Conservation (phyloP, 2,113 vertebrate species). For the Cnemophilus loriae region DNA sequence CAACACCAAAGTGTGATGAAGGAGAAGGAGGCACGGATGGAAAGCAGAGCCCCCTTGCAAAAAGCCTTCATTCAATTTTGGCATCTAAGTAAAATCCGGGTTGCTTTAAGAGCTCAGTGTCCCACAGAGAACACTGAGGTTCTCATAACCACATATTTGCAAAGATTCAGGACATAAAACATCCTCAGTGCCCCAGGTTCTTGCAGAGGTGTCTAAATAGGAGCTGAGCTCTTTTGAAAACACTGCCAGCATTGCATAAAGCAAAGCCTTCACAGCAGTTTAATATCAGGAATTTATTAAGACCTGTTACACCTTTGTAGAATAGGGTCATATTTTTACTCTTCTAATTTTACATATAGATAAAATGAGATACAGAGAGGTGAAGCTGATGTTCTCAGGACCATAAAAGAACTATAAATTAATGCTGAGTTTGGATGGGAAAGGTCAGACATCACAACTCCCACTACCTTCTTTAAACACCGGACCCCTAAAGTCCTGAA, state of each 20-base stretch:
- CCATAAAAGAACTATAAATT: constrained; percentile 37
- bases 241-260: not conserved
- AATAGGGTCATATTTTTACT: constrained; percentile 45
- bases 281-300: constrained; percentile 47
- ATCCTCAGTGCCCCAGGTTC: not conserved
- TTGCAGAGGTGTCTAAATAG: constrained; percentile 25
- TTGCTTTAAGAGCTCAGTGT: not conserved
- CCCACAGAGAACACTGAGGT: not conserved
- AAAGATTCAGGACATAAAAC: not conserved
- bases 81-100: not conserved
- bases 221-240: constrained; percentile 34
- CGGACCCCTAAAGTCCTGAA: constrained; percentile 38
- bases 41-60: not conserved
- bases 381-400: constrained; percentile 22
- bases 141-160: not conserved
- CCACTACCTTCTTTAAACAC: constrained; percentile 36
- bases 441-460: constrained; percentile 44
- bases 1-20: not conserved
- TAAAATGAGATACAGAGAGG: constrained; percentile 46
- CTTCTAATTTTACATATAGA: constrained; percentile 50
- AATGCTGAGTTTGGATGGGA: constrained; percentile 27
- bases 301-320: constrained; percentile 28
- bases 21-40: not conserved
- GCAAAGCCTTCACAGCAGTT: not conserved
- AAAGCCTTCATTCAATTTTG: not conserved